phyloP scores from a whole-genome alignment of 2,888 invertebrate species.

The Amiota minor region DNA sequence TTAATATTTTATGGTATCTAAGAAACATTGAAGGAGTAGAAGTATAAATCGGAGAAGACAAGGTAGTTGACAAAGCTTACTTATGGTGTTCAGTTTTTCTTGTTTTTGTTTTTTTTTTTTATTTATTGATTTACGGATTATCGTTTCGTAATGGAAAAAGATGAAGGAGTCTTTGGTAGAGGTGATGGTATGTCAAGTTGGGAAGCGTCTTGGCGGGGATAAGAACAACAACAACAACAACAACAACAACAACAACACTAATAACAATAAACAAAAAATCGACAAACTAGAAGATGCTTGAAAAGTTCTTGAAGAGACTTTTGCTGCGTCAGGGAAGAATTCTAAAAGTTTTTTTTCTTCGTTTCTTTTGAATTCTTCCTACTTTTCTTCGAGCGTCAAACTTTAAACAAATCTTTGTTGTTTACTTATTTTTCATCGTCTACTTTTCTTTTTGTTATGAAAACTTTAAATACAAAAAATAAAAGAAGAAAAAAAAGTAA shows the following conservation, averaged over 20 bases:
- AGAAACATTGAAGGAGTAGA: no score
- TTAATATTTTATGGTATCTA: no score
- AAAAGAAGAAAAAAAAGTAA: constrained; percentile 12
- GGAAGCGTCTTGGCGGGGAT: no score
- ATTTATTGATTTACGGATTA: background rate
- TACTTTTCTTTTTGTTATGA: constrained; percentile 52
- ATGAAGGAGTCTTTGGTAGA: background rate
- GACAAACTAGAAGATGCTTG: background rate
- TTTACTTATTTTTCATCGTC: constrained; percentile 26
- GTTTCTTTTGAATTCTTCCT: no score
- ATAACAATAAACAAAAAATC: background rate
- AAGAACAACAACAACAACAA: no score
- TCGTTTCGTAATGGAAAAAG: background rate
- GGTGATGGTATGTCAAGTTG: no score
- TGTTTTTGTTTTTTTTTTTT: no score
- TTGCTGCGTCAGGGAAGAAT: background rate
- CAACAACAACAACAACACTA: background rate
- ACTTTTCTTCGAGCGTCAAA: no score
- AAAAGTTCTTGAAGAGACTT: background rate
- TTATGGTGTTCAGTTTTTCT: background rate
- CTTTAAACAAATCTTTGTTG: background rate
- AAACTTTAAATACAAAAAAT: constrained; percentile 51
- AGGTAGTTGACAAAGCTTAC: no score
- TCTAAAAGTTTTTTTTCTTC: no score
- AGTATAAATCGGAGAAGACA: no score